Percentiles rank a stretch among this genome's conserved stretches.
phyloP scores from a whole-genome alignment of 2,888 invertebrate species.

The Euzetes globulus region DNA sequence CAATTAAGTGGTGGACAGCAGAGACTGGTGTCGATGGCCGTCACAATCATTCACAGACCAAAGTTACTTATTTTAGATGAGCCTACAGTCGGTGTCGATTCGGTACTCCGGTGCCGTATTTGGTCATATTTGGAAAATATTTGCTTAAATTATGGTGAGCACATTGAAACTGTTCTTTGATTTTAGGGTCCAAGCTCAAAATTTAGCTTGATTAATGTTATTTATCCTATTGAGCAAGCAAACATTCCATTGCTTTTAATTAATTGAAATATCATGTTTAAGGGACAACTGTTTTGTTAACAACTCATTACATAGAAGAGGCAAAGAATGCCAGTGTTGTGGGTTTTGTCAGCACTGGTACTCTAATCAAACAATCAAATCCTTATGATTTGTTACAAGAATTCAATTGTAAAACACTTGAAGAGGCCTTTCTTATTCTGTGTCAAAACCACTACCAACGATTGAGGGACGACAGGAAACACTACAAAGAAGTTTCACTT shows the following conservation, averaged over 20 bases:
- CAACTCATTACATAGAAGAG: slow-evolving; percentile 34
- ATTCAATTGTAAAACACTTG: slow-evolving; percentile 16
- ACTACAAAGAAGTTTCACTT: slow-evolving; percentile 38
- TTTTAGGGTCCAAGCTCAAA: not conserved
- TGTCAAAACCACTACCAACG: not conserved
- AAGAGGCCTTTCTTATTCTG: slow-evolving; percentile 29
- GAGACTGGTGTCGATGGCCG: slow-evolving; percentile 32
- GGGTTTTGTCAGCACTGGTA: slow-evolving; percentile 16
- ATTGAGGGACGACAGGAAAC: no score
- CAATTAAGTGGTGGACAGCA: slow-evolving; percentile 37
- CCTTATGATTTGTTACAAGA: not conserved
- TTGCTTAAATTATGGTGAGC: slow-evolving; percentile 19
- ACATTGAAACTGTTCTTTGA: not conserved
- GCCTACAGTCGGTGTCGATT: slow-evolving; percentile 37
- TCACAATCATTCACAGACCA: slow-evolving; percentile 35
- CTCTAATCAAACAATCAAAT: not conserved
- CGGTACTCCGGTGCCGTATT: slow-evolving; percentile 32
- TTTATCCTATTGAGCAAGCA: no score
- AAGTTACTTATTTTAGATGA: slow-evolving; percentile 35
- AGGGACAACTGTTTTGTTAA: slow-evolving; percentile 28
- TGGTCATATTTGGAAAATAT: slow-evolving; percentile 35
- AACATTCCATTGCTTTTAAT: no score
- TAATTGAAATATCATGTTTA: no score
- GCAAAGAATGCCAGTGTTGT: slow-evolving; percentile 9
- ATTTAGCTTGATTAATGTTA: no score